Conservation (phyloP, 2,797 vertebrate species). For the Rhyacichthys aspro region DNA sequence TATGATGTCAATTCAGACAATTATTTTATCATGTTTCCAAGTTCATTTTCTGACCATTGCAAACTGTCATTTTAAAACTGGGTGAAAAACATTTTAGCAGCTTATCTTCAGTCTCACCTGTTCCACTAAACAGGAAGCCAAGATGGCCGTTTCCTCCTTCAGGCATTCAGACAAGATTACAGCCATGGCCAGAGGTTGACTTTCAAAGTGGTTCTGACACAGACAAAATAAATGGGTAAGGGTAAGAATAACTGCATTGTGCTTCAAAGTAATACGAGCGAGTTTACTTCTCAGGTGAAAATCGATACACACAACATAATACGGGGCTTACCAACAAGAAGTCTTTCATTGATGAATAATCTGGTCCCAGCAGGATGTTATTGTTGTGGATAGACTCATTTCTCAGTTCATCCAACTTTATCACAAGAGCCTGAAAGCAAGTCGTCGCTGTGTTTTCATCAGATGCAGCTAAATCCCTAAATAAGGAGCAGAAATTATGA, state of each 20-base stretch:
- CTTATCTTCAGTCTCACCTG: slow-evolving; percentile 28
- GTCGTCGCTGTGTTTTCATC: slow-evolving; percentile 17
- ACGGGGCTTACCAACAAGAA: slow-evolving; percentile 41
- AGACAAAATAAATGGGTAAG: neutral
- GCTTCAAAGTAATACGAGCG: too few relatives aligned
- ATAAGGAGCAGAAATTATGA: neutral
- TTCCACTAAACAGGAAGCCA: slow-evolving; percentile 19
- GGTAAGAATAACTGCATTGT: neutral
- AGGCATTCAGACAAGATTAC: slow-evolving; percentile 53
- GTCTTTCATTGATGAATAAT: slow-evolving; percentile 37
- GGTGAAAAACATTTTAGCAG: too few relatives aligned
- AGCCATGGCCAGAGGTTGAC: slow-evolving; percentile 35
- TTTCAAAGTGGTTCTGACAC: slow-evolving; percentile 39
- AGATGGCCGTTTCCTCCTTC: slow-evolving; percentile 50
- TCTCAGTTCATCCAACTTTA: slow-evolving; percentile 30
- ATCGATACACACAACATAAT: neutral
- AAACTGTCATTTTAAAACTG: too few relatives aligned
- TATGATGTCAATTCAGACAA: neutral
- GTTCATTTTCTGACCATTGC: too few relatives aligned
- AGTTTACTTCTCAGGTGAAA: too few relatives aligned
- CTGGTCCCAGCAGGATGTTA: slow-evolving; percentile 48
- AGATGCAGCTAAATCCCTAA: slow-evolving; percentile 49
- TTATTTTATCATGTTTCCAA: too few relatives aligned
- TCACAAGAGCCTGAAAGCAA: slow-evolving; percentile 32
- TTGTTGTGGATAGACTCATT: slow-evolving; percentile 21